These are phyloP conservation scores for Dendrolimus punctatus DNA, from an alignment of 1,140 invertebrate species.

Conservation along the genomic window DNA sequence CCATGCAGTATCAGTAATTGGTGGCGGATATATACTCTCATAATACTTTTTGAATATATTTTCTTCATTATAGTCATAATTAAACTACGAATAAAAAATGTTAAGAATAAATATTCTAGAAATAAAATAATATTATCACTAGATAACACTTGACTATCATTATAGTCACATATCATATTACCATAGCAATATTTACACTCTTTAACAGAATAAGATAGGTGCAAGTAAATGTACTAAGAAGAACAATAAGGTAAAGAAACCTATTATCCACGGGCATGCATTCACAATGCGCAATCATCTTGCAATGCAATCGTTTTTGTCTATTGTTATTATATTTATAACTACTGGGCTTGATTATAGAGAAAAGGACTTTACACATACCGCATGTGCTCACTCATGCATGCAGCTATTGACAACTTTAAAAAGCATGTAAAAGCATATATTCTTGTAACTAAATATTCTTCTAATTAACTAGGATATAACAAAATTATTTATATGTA, in stretches of 20 bases:
- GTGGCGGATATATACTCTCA: slow-evolving; percentile 11
- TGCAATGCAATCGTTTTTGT: no score
- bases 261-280: slow-evolving; percentile 9
- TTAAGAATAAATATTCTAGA: no score
- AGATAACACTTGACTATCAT: no score
- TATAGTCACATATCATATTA: no score
- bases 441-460: no score
- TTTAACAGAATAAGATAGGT: not conserved
- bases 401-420: slow-evolving; percentile 8
- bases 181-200: no score
- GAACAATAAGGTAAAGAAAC: slow-evolving; percentile 15
- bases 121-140: no score
- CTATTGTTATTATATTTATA: no score
- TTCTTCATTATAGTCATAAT: slow-evolving; percentile 1
- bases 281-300: slow-evolving; percentile 6
- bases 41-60: not conserved
- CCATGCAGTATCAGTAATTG: slow-evolving; percentile 21
- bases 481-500: not conserved
- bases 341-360: no score
- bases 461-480: no score
- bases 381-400: slow-evolving; percentile 5
- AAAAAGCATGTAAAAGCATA: no score
- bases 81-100: not conserved
- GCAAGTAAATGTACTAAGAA: slow-evolving; percentile 6
- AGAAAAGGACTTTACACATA: not conserved